Base-by-base conservation (phyloP, 2,797 vertebrate species). In the Tiaroga cobitis region DNA sequence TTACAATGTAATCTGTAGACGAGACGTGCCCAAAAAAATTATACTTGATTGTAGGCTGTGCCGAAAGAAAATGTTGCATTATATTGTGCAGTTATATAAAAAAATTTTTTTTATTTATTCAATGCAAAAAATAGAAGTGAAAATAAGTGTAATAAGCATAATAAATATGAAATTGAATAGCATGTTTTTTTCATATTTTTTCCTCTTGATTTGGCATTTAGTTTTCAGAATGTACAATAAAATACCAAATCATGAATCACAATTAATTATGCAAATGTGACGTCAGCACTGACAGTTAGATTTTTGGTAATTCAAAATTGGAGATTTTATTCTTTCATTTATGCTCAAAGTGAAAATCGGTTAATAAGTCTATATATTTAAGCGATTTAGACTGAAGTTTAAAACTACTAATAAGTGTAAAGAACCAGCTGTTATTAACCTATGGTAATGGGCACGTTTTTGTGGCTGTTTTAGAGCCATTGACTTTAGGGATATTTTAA, bases 401-500 rank as follows among this genome's bases (percentile, higher is more conserved):
- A 46, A 73, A 29, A 54, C 0, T 65, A 0, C 29, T 65, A 32
- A 21, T 54, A 54, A 75, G 9, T 54, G 49, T 75, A n/a, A 56
- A 72, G 32, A 69, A 54, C 7, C 1, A 9, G 13, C 46, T 59
- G n/a, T n/a, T 32, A 18, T 72, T 82, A 56, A 54, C 16, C 29
- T 74, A 8, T 29, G 34, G 46, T 49, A 67, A 65, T 75, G 24
- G 46, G 24, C 46, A 26, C 21, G 19, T 6, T 54, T 83, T 72
- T 15, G 19, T 61, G 49, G 37, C 80, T 81, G 34, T 29, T 72
- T 73, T 41, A 39, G 3, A 77, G 74, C 74, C 39, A 61, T 54
- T 76, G 81, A 67, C 72, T 54, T 67, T 2, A 29, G 32, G 37
- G 79, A 69, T 83, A 83, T 67, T 74, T 75, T 39, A 77, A 79